These are phyloP conservation scores for Himalopsyche japonica DNA, from an alignment of 2,888 invertebrate species.

Conservation along the genomic window DNA sequence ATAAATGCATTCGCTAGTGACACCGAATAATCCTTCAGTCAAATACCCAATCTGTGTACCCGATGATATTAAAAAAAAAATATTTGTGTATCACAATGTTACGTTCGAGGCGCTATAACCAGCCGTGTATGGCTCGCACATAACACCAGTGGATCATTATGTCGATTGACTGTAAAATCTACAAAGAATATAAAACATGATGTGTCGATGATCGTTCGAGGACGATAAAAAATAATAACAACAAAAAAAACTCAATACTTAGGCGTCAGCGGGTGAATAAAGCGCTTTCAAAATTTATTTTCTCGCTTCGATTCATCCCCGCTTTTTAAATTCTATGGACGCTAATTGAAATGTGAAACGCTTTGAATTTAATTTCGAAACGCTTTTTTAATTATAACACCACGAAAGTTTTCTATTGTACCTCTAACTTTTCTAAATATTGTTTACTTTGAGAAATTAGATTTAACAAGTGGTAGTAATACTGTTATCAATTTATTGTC, in stretches of 20 bases:
- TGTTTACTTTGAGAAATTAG: no score
- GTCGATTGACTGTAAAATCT: background rate
- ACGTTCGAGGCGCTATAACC: no score
- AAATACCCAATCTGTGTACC: no score
- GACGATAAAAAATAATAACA: background rate
- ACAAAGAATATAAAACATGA: background rate
- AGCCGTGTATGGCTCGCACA: background rate
- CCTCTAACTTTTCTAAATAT: no score
- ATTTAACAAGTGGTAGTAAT: no score
- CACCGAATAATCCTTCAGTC: no score
- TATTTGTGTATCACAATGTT: no score
- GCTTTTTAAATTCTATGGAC: background rate
- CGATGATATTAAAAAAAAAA: no score
- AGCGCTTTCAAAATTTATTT: background rate
- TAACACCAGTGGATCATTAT: background rate
- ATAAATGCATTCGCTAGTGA: no score
- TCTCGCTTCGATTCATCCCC: background rate
- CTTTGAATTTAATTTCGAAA: background rate
- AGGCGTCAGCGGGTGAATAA: background rate
- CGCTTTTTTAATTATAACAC: no score
- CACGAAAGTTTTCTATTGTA: no score
- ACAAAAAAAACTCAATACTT: background rate
- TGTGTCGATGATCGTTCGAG: background rate
- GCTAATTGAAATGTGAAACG: background rate
- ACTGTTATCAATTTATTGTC: no score